phyloP scores from a whole-genome alignment of 2,113 vertebrate species.

The Furnarius figulus region DNA sequence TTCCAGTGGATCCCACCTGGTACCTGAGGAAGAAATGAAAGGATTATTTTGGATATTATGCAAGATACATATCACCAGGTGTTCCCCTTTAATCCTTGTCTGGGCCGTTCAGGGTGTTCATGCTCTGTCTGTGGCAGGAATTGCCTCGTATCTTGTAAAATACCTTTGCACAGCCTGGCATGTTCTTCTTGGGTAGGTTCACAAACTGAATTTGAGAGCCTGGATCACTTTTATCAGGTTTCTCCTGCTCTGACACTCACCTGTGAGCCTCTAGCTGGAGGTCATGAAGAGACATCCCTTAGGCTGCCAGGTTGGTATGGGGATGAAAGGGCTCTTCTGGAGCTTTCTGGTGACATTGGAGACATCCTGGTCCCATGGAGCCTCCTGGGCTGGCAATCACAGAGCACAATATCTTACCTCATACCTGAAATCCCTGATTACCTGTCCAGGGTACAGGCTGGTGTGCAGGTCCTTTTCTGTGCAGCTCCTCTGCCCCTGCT shows the following conservation, averaged over 20 bases:
- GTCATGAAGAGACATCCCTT: not conserved
- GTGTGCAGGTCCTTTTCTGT: not conserved
- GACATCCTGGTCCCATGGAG: no score
- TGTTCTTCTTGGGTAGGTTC: not conserved
- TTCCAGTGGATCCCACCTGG: not conserved
- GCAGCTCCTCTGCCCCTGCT: not conserved
- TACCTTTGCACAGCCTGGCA: fast-evolving
- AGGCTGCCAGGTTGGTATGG: not conserved
- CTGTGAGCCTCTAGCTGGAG: not conserved
- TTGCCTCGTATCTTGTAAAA: not conserved
- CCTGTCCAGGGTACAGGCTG: not conserved
- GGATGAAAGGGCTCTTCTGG: not conserved
- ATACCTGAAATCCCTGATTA: not conserved
- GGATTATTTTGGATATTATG: not conserved
- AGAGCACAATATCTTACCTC: not conserved
- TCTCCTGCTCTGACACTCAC: not conserved
- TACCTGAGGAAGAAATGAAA: not conserved
- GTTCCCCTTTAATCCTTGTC: not conserved
- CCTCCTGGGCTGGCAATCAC: not conserved
- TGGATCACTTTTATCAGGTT: not conserved
- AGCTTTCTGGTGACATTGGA: not conserved
- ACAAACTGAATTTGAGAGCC: not conserved
- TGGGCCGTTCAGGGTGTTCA: not conserved
- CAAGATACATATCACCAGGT: no score
- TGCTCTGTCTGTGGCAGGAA: not conserved